Conservation (phyloP, 1,140 invertebrate genomes). For the Lineus longissimus region DNA sequence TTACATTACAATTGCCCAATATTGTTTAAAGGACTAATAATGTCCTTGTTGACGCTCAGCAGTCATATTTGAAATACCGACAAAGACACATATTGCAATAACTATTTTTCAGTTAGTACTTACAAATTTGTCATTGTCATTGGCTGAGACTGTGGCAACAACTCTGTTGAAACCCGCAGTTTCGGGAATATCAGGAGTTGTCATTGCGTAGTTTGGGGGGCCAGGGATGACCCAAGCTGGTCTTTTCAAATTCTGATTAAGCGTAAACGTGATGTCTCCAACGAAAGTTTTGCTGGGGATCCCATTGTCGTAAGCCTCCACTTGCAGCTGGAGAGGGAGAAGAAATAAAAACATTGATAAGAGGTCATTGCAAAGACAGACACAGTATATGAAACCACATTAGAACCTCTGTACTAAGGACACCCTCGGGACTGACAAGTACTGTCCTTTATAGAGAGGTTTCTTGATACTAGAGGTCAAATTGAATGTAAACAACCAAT, state of each 20-base stretch:
- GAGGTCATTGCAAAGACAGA: neutral
- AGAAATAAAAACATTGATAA: neutral
- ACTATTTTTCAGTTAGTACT: constrained; percentile 9
- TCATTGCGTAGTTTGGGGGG: constrained; percentile 21
- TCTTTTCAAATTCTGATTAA: constrained; percentile 27
- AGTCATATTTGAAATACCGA: too few species aligned
- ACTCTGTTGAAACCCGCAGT: constrained; percentile 12
- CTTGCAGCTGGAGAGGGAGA: constrained; percentile 24
- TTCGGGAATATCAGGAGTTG: constrained; percentile 21
- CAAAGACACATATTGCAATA: too few species aligned
- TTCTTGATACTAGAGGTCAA: too few species aligned
- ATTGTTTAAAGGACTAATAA: too few species aligned
- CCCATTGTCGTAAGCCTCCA: constrained; percentile 28
- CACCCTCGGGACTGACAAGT: too few species aligned
- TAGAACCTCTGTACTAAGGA: too few species aligned
- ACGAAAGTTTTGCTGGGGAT: constrained; percentile 17
- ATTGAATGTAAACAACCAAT: too few species aligned
- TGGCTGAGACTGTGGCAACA: constrained; percentile 24
- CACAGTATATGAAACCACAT: too few species aligned
- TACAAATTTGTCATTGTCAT: constrained; percentile 28
- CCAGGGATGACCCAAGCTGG: constrained; percentile 29
- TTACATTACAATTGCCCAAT: too few species aligned
- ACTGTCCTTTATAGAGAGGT: too few species aligned
- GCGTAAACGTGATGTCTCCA: constrained; percentile 30
- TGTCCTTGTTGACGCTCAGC: too few species aligned